Evolutionary conservation across 2,113 vertebrate species (phyloP).

Genomic region (Aegypius monachus): DNA sequence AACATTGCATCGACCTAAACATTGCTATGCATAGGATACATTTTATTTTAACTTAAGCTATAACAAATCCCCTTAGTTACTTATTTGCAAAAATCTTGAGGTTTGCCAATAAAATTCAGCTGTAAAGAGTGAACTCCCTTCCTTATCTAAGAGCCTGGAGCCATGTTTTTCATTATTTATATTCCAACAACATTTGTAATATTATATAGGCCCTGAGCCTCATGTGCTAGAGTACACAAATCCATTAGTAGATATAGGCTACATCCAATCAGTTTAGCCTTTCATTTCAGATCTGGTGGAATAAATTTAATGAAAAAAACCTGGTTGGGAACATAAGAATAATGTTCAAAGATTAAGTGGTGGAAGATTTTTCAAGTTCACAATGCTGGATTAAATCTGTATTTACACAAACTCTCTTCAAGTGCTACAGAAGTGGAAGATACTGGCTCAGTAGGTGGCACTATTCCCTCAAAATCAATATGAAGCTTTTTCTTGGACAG

Average conservation of each 20-base stretch:
- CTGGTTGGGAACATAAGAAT: background rate
- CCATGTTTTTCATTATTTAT: background rate
- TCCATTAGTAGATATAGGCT: background rate
- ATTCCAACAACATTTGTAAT: background rate
- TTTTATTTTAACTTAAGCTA: background rate
- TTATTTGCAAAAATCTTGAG: background rate
- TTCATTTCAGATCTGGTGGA: background rate
- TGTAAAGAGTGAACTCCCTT: background rate
- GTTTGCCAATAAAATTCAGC: background rate
- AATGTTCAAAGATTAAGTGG: background rate
- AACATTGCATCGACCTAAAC: background rate
- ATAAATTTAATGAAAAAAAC: background rate
- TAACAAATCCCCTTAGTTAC: background rate
- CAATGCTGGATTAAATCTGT: background rate
- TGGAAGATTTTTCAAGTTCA: background rate
- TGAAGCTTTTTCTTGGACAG: background rate
- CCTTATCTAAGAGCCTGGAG: background rate
- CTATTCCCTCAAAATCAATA: slow-evolving; percentile 27
- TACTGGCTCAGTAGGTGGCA: slow-evolving; percentile 32
- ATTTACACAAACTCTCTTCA: background rate
- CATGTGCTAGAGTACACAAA: background rate
- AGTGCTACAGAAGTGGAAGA: background rate
- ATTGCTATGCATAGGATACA: background rate
- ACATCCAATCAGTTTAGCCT: background rate
- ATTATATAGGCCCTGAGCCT: background rate